phyloP scores from a whole-genome alignment of 2,113 vertebrate species.

The Clarias gariepinus region DNA sequence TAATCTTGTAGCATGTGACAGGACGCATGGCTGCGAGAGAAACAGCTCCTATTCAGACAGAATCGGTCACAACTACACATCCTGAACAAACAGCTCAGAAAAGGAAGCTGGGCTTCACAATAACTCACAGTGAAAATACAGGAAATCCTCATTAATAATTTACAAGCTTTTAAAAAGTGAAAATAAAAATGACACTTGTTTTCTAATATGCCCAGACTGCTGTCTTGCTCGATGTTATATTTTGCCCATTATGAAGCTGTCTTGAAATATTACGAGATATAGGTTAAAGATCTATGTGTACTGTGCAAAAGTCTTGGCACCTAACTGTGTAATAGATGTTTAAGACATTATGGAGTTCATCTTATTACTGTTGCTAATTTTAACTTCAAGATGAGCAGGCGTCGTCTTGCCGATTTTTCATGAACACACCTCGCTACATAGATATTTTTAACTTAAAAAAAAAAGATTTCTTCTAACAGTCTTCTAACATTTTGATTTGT shows the following conservation, averaged over 20 bases:
- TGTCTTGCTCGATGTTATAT: too few relatives aligned
- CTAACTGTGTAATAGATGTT: too few relatives aligned
- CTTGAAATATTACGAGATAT: too few relatives aligned
- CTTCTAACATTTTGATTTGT: not conserved
- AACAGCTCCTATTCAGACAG: not conserved
- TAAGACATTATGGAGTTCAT: too few relatives aligned
- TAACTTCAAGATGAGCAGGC: not conserved
- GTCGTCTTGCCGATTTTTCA: too few relatives aligned
- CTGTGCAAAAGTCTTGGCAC: too few relatives aligned
- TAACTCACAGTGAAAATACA: not conserved
- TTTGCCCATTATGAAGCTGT: too few relatives aligned
- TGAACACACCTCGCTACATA: too few relatives aligned
- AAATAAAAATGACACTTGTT: not conserved
- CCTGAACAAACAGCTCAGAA: not conserved
- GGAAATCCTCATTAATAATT: not conserved
- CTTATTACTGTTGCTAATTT: not conserved
- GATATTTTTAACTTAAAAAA: too few relatives aligned
- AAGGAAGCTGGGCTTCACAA: not conserved
- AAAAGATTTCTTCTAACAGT: too few relatives aligned
- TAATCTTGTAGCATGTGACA: constrained; percentile 35
- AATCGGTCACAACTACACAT: constrained; percentile 2
- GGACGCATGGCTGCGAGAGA: not conserved
- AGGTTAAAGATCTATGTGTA: too few relatives aligned
- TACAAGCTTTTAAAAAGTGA: too few relatives aligned
- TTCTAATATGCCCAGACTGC: not conserved